Base-by-base conservation (phyloP, 2,888 invertebrate genomes). In the Aspidiotus rigidus region DNA sequence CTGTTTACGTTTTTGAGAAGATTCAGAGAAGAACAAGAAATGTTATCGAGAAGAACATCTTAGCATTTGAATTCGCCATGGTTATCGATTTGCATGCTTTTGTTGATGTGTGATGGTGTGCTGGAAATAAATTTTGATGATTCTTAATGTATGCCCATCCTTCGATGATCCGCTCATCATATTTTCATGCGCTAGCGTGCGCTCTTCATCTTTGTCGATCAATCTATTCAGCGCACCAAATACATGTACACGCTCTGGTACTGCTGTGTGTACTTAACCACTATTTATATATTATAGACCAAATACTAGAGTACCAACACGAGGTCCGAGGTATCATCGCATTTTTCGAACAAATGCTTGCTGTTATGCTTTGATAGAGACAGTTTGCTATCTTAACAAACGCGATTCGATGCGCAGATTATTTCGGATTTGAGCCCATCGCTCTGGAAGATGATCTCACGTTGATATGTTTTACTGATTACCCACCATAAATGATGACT, bases 81-180 rank as follows among this genome's bases (percentile, higher is more conserved):
- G 66, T 66, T 44, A 66, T 66, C 66, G 66, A 66, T 66, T 66
- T 57, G 66, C 66, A 66, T 66, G 66, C 44, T 66, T 57, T 66
- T 64, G 54, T 64, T 64, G 55, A 64, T 64, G 49, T 54, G 64
- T 54, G 39, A 8, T 42, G 2, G 11, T 55, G 49, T 7, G n/a
- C 2, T 62, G 39, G 42, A 8, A 41, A 42, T 55, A 13, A 64
- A 17, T 15, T 64, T 64, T 39, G 64, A 64, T 64, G 53, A 54
- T 54, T 64, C 54, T 64, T 54, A 44, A 49, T n/a, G 49, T 49
- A n/a, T 49, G n/a, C 6, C 49, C n/a, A n/a, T n/a, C 11, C 49
- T 49, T 49, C 49, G 49, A 49, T 49, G 49, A 49, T 49, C 49
- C 28, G 28, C 28, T 28, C 28, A 28, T 28, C 28, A 28, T 28